Percentiles rank a stretch among this genome's conserved stretches.
These are phyloP conservation scores for Butorides virescens DNA, from an alignment of 2,113 vertebrate species.

Conservation along the genomic window DNA sequence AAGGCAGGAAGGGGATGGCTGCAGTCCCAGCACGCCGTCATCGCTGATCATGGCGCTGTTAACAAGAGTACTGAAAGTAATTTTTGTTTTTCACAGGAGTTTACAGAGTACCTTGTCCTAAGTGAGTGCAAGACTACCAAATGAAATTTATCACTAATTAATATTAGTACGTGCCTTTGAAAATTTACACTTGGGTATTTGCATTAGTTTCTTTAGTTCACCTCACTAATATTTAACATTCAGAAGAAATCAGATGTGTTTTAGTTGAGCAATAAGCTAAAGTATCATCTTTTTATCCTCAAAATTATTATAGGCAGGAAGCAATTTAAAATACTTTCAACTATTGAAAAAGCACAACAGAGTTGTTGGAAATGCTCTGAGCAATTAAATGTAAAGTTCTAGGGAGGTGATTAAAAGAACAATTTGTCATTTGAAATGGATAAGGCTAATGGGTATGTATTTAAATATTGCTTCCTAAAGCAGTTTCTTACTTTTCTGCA, in stretches of 20 bases:
- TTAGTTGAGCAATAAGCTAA: neutral
- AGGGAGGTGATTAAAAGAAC: slow-evolving; percentile 60
- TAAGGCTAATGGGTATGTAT: slow-evolving; percentile 48
- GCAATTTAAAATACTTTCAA: slow-evolving; percentile 47
- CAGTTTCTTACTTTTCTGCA: slow-evolving; percentile 24
- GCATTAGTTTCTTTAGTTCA: neutral
- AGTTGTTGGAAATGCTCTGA: slow-evolving; percentile 43
- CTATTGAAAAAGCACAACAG: slow-evolving; percentile 36
- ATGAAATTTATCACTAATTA: neutral
- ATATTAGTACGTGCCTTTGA: neutral
- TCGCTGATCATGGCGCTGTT: neutral
- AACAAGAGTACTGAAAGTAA: neutral
- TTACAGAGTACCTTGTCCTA: neutral
- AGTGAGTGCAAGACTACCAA: neutral
- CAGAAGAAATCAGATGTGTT: slow-evolving; percentile 8
- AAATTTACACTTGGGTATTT: slow-evolving; percentile 7
- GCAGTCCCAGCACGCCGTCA: neutral
- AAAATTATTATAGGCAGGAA: slow-evolving; percentile 45
- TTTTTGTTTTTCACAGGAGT: neutral
- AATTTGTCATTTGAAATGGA: slow-evolving; percentile 61
- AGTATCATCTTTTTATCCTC: slow-evolving; percentile 13
- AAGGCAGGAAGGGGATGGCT: neutral
- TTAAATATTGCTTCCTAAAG: slow-evolving; percentile 63
- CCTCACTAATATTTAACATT: neutral
- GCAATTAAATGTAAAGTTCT: slow-evolving; percentile 60